These are phyloP conservation scores for Phrynosoma blainvillii DNA, from an alignment of 2,113 vertebrate species.

Conservation along the genomic window DNA sequence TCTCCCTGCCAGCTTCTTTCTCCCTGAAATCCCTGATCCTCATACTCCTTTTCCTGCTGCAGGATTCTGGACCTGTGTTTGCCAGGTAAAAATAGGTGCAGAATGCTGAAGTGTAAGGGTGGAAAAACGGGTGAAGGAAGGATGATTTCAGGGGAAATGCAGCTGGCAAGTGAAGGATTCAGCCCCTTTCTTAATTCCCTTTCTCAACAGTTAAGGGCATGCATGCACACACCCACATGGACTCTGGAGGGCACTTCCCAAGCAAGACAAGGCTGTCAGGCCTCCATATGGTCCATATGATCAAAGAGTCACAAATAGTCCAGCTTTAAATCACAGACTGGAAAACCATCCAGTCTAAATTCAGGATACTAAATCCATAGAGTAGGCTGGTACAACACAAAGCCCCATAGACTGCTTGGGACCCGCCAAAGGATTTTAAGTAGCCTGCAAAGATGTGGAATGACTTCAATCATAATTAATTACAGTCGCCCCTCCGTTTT, in stretches of 20 bases:
- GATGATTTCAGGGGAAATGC: background rate
- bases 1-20: background rate
- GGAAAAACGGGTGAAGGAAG: background rate
- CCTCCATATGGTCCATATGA: background rate
- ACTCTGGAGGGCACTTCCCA: background rate
- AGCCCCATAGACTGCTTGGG: too few relatives aligned
- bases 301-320: background rate
- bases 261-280: background rate
- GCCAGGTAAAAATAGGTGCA: too few relatives aligned
- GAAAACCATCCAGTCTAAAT: background rate
- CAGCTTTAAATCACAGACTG: background rate
- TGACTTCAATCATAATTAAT: too few relatives aligned
- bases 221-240: background rate
- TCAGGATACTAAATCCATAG: background rate
- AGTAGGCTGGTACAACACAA: too few relatives aligned
- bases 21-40: background rate
- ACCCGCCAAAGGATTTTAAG: too few relatives aligned
- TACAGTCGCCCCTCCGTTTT: too few relatives aligned
- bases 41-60: background rate
- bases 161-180: background rate
- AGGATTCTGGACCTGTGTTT: background rate
- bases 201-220: too few relatives aligned
- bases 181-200: too few relatives aligned
- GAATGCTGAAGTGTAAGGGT: background rate
- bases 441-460: too few relatives aligned